phyloP scores from a whole-genome alignment of 2,888 invertebrate genomes.

The Parnassius smintheus region DNA sequence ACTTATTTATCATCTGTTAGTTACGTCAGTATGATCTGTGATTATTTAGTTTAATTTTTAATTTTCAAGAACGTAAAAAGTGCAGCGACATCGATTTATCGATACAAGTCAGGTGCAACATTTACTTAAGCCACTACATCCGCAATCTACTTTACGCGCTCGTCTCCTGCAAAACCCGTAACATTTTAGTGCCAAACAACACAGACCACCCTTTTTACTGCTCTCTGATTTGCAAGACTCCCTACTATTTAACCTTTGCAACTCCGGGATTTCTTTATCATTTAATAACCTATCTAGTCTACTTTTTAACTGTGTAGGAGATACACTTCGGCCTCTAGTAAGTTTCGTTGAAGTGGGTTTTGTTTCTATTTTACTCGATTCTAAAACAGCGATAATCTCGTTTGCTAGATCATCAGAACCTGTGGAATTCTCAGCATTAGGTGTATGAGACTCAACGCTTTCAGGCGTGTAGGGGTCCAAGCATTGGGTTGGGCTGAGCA shows the following conservation, averaged over 20 bases:
- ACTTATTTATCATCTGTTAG: neutral
- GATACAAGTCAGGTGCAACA: constrained; percentile 51
- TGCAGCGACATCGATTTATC: constrained; percentile 24
- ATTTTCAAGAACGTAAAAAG: constrained; percentile 17
- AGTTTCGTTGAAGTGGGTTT: constrained; percentile 46
- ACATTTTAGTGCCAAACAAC: constrained; percentile 68
- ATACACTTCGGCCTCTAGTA: constrained; percentile 73
- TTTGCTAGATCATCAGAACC: constrained; percentile 51
- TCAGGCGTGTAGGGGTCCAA: constrained; percentile 92
- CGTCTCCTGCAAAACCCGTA: constrained; percentile 68
- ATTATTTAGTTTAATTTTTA: constrained; percentile 4
- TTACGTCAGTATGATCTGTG: neutral
- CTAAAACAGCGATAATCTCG: constrained; percentile 54
- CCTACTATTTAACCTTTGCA: constrained; percentile 61
- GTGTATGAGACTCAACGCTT: constrained; percentile 88
- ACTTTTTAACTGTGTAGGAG: constrained; percentile 83
- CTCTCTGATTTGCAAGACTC: constrained; percentile 65
- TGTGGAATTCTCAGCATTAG: constrained; percentile 72
- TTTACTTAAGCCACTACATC: constrained; percentile 55
- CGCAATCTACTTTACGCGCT: constrained; percentile 57
- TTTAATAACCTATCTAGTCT: constrained; percentile 75
- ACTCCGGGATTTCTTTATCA: constrained; percentile 50
- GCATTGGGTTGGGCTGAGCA: constrained; percentile 60
- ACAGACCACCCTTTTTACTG: constrained; percentile 57
- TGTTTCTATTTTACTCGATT: constrained; percentile 40